phyloP scores from a whole-genome alignment of 92 coral and sea anemone species.

The Phenganax stokvisi region DNA sequence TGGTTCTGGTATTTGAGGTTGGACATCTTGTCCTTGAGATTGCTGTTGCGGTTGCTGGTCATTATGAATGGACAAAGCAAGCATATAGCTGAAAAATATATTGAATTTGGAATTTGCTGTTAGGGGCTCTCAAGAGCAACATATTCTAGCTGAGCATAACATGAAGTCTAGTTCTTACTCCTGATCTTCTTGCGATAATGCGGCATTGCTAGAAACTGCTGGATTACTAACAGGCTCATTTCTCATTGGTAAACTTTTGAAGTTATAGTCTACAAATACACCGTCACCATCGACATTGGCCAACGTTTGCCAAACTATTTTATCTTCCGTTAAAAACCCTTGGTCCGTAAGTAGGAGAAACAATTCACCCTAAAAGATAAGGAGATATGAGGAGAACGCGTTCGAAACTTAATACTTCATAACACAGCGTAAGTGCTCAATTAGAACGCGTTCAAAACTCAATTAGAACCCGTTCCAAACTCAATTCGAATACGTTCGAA shows the following conservation, averaged over 20 bases:
- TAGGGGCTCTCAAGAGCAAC: neutral
- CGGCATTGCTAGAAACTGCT: slow-evolving; percentile 14
- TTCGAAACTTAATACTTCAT: neutral
- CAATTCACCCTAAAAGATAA: slow-evolving; percentile 60
- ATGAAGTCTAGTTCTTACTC: slow-evolving; percentile 58
- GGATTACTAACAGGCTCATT: slow-evolving; percentile 27
- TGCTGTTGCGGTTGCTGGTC: slow-evolving; percentile 33
- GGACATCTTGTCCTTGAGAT: slow-evolving; percentile 4
- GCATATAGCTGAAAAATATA: slow-evolving; percentile 59
- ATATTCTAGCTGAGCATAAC: neutral
- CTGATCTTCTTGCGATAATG: slow-evolving; percentile 89
- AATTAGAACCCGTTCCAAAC: neutral
- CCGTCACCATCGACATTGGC: slow-evolving; percentile 93
- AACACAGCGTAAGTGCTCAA: neutral
- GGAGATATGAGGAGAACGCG: neutral
- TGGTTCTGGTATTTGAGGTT: neutral
- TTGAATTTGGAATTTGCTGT: neutral
- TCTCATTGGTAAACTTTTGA: slow-evolving; percentile 56
- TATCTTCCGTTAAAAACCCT: slow-evolving; percentile 93
- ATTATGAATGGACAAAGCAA: slow-evolving; percentile 76
- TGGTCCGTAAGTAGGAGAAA: slow-evolving; percentile 94
- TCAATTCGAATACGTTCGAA: neutral
- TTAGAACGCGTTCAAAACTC: neutral
- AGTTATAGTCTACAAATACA: slow-evolving; percentile 73
- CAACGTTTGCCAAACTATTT: slow-evolving; percentile 88